Conservation (phyloP, 2,888 invertebrate species). For the Drosophila paramelanica region DNA sequence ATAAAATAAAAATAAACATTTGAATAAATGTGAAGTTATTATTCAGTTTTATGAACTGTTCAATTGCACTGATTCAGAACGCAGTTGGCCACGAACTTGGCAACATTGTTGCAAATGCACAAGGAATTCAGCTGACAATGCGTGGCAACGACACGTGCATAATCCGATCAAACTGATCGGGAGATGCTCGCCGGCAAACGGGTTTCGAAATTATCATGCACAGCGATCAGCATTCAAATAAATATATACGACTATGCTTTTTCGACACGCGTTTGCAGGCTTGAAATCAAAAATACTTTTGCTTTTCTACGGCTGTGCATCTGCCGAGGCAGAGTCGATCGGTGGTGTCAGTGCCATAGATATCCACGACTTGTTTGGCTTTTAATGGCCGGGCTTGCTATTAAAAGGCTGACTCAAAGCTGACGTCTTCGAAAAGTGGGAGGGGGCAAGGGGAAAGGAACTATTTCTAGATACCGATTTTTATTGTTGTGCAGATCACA, state of each 20-base stretch:
- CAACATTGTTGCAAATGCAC: conserved; percentile 17
- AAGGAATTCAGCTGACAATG: conserved; percentile 18
- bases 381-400: conserved; percentile 32
- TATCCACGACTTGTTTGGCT: conserved; percentile 29
- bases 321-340: conserved; percentile 17
- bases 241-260: conserved; percentile 20
- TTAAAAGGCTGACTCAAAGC: conserved; percentile 22
- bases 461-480: not conserved
- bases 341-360: not conserved
- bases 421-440: not conserved
- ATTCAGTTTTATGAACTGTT: not conserved
- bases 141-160: conserved; percentile 53
- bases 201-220: conserved; percentile 43
- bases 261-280: conserved; percentile 8
- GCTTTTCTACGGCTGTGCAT: conserved; percentile 34
- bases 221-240: conserved; percentile 27
- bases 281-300: conserved; percentile 26
- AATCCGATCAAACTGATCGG: conserved; percentile 1
- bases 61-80: too few species aligned
- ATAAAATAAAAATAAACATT: too few species aligned
- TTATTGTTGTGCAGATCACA: not conserved
- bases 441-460: too few species aligned
- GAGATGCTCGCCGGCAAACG: conserved; percentile 27
- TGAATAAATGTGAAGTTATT: too few species aligned
- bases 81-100: conserved; percentile 31